phyloP scores from a whole-genome alignment of 2,888 invertebrate species.

The Dolomedes plantarius region DNA sequence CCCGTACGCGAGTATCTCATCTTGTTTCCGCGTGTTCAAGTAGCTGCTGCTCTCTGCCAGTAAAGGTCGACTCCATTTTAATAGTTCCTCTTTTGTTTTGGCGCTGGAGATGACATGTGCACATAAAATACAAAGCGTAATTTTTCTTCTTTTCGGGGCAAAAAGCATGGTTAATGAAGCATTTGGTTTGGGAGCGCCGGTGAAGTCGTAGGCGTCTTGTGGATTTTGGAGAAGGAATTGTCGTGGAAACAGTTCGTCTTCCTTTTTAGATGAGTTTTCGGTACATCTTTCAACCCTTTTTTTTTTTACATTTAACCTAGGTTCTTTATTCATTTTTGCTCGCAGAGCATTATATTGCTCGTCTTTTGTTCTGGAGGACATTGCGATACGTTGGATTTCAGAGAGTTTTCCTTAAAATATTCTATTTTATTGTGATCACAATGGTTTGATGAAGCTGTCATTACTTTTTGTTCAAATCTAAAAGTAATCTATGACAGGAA shows the following conservation, averaged over 20 bases:
- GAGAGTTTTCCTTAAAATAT: too few species aligned
- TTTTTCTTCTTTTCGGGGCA: not conserved
- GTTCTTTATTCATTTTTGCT: too few species aligned
- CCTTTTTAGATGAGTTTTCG: not conserved
- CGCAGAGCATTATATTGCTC: too few species aligned
- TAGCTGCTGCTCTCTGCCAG: slow-evolving; percentile 4
- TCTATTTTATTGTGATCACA: too few species aligned
- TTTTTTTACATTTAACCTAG: too few species aligned
- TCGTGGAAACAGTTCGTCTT: not conserved
- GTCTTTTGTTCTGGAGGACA: too few species aligned
- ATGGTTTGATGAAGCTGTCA: too few species aligned
- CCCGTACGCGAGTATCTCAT: not conserved
- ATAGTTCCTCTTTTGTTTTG: slow-evolving; percentile 13
- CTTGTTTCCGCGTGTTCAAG: not conserved
- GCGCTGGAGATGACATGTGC: not conserved
- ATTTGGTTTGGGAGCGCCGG: not conserved
- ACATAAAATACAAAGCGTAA: not conserved
- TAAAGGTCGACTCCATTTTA: not conserved
- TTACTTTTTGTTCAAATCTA: too few species aligned
- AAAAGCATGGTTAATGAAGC: not conserved
- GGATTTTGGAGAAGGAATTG: not conserved
- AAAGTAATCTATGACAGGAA: too few species aligned
- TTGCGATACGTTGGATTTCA: too few species aligned
- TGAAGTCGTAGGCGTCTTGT: not conserved
- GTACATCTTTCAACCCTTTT: too few species aligned